phyloP scores from a whole-genome alignment of 1,140 invertebrate genomes.

The Orius insidiosus region DNA sequence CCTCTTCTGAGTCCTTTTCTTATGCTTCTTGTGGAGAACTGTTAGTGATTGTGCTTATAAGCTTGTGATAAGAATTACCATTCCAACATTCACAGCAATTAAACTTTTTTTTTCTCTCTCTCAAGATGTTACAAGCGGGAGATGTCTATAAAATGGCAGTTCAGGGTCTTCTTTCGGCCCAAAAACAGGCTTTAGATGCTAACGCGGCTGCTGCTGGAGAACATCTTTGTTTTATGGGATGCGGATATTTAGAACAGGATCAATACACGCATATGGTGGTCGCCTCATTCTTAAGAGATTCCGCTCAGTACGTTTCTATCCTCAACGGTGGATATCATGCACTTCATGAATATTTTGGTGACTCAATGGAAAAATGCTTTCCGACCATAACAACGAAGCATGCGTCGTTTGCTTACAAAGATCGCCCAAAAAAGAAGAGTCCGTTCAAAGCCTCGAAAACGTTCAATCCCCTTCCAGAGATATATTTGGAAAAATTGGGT shows the following conservation, averaged over 20 bases:
- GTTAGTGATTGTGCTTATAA: too few species aligned
- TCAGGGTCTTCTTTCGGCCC: constrained; percentile 76
- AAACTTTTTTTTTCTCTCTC: constrained; percentile 4
- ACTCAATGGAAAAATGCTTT: constrained; percentile 57
- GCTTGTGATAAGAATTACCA: too few species aligned
- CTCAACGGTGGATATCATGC: constrained; percentile 83
- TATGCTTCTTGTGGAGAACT: too few species aligned
- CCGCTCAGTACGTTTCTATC: constrained; percentile 81
- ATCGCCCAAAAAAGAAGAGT: background rate
- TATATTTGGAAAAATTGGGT: constrained; percentile 22
- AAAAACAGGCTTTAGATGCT: constrained; percentile 73
- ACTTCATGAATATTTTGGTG: constrained; percentile 67
- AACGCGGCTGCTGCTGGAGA: constrained; percentile 82
- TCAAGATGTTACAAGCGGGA: constrained; percentile 84
- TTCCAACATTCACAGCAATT: background rate
- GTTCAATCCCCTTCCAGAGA: constrained; percentile 17
- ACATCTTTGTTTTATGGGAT: constrained; percentile 93
- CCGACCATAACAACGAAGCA: constrained; percentile 58
- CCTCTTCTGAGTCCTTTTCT: too few species aligned
- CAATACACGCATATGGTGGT: constrained; percentile 98
- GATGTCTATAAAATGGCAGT: constrained; percentile 86
- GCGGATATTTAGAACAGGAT: constrained; percentile 74
- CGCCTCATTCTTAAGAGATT: constrained; percentile 88
- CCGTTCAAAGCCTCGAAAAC: constrained; percentile 2
- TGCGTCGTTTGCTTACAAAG: constrained; percentile 56